phyloP scores from a whole-genome alignment of 2,797 vertebrate genomes.

The Todus mexicanus region DNA sequence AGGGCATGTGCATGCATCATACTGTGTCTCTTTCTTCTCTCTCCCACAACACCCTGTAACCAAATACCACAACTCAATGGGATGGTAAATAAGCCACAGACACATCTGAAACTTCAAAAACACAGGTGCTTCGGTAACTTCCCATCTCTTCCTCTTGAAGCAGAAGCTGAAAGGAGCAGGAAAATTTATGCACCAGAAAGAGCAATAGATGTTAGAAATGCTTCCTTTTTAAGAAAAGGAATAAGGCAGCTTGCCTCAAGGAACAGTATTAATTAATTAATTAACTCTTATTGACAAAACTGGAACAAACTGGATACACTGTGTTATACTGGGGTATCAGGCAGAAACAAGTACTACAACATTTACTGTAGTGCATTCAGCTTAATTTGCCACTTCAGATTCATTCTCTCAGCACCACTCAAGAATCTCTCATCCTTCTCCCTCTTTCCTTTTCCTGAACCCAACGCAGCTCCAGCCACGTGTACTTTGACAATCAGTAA shows the following conservation, averaged over 20 bases:
- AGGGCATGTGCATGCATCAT: neutral
- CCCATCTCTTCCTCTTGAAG: neutral
- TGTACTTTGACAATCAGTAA: neutral
- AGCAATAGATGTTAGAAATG: neutral
- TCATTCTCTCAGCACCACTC: neutral
- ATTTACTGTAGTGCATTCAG: neutral
- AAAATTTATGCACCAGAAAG: neutral
- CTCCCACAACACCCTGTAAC: slow-evolving; percentile 34
- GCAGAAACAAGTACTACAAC: neutral
- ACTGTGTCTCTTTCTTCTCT: neutral
- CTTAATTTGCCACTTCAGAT: neutral
- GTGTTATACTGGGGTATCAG: neutral
- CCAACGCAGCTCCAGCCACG: rapidly evolving
- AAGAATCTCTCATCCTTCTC: neutral
- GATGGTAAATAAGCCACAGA: slow-evolving; percentile 27
- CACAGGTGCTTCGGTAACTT: neutral
- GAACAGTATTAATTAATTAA: neutral
- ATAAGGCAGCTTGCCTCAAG: neutral
- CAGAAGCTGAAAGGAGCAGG: neutral
- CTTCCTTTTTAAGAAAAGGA: neutral
- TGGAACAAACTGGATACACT: neutral
- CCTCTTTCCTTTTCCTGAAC: neutral
- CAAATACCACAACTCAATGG: slow-evolving; percentile 36
- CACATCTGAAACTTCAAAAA: slow-evolving; percentile 25
- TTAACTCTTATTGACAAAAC: neutral